Conservation (phyloP, 1,140 invertebrate genomes). For the Brevipalpus yothersi region DNA sequence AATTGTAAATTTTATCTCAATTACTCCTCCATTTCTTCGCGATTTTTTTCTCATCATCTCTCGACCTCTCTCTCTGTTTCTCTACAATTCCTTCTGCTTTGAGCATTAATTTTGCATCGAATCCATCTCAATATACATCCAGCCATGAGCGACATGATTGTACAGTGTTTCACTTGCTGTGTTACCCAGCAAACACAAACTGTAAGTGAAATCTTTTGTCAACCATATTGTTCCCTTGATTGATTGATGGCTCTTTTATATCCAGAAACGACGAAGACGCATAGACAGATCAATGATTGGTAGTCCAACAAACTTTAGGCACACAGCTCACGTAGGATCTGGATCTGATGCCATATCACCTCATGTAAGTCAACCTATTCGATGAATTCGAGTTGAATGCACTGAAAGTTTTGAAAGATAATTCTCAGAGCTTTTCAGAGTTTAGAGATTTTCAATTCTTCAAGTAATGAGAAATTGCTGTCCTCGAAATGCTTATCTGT, state of each 20-base stretch:
- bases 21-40: not conserved
- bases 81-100: not conserved
- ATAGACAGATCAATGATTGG: constrained; percentile 83
- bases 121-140: not conserved
- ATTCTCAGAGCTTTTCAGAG: not conserved
- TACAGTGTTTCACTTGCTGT: constrained; percentile 62
- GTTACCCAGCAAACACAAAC: constrained; percentile 36
- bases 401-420: not conserved
- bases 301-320: constrained; percentile 66
- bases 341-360: constrained; percentile 36
- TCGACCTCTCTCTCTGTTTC: not conserved
- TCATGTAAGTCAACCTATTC: constrained; percentile 10
- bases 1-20: not conserved
- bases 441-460: not conserved
- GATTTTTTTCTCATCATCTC: not conserved
- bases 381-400: not conserved
- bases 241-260: constrained; percentile 3
- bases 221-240: constrained; percentile 14
- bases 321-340: constrained; percentile 74
- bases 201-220: constrained; percentile 13
- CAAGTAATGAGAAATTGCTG: not conserved
- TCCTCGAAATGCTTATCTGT: not conserved
- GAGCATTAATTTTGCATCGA: not conserved
- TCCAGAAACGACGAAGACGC: constrained; percentile 32
- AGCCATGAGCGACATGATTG: constrained; percentile 38